These are phyloP conservation scores for Lemur catta DNA, from an alignment of 2,797 vertebrate species.

Conservation along the genomic window DNA sequence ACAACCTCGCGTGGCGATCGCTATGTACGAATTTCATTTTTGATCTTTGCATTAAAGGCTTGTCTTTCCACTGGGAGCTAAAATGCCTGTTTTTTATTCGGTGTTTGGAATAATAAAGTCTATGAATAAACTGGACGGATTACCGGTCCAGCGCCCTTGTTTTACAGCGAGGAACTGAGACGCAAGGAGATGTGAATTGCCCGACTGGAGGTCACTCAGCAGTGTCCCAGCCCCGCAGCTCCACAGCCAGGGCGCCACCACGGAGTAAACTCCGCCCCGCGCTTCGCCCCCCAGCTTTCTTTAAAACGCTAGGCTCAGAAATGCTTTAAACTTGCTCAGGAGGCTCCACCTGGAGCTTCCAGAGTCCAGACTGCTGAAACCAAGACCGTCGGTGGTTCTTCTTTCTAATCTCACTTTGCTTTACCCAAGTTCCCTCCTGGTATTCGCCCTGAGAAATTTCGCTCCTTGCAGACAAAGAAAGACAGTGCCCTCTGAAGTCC, in stretches of 20 bases:
- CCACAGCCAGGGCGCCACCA: no score
- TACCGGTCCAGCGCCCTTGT: background rate
- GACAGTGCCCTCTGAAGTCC: constrained; percentile 63
- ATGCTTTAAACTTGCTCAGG: background rate
- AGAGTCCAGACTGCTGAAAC: background rate
- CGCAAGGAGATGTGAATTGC: background rate
- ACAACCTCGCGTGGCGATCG: background rate
- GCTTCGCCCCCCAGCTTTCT: background rate
- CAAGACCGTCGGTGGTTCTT: background rate
- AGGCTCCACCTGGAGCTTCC: background rate
- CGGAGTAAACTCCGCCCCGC: background rate
- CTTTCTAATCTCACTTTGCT: background rate
- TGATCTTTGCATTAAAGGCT: background rate
- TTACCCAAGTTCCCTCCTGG: background rate
- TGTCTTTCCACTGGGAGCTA: background rate
- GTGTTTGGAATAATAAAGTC: background rate
- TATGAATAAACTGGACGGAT: background rate
- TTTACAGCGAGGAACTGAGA: background rate
- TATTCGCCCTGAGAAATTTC: background rate
- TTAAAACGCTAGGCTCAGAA: background rate
- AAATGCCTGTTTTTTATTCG: background rate
- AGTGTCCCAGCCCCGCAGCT: no score
- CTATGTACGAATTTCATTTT: background rate
- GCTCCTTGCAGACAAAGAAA: constrained; percentile 48
- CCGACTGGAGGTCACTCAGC: background rate